A percentile compares a stretch with the other conserved stretches of the same genome.
phyloP scores from a whole-genome alignment of 2,888 invertebrate genomes.

The Gastrophysa polygoni region DNA sequence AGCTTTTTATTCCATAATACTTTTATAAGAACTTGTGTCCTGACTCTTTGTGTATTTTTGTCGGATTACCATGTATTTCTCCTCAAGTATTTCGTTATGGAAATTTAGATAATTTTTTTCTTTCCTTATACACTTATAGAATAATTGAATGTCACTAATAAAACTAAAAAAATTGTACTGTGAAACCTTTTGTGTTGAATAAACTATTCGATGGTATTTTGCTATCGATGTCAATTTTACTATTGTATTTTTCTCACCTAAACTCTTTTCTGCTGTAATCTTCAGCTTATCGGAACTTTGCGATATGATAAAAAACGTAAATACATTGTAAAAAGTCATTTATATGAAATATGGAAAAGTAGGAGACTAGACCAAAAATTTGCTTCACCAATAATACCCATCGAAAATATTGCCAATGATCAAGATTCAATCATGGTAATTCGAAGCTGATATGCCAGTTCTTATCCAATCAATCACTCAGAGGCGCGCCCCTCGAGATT shows the following conservation, averaged over 20 bases:
- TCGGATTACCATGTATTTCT: conserved; percentile 40
- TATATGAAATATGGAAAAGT: too few species aligned
- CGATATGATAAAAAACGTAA: too few species aligned
- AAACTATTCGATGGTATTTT: conserved; percentile 52
- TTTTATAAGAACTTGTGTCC: conserved; percentile 39
- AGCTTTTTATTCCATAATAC: conserved; percentile 38
- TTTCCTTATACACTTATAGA: conserved; percentile 53
- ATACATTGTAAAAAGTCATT: too few species aligned
- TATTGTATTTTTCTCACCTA: too few species aligned
- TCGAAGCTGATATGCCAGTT: too few species aligned
- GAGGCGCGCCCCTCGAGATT: too few species aligned
- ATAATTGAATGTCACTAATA: conserved; percentile 50
- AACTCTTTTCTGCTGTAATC: too few species aligned
- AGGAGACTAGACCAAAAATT: neutral
- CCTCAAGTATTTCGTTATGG: conserved; percentile 48
- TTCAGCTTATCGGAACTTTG: too few species aligned
- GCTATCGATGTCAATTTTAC: conserved; percentile 46
- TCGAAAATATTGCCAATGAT: too few species aligned
- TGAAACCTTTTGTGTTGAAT: conserved; percentile 46
- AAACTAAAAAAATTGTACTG: conserved; percentile 44
- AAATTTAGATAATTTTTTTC: conserved; percentile 44
- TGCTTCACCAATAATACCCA: too few species aligned
- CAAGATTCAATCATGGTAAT: too few species aligned
- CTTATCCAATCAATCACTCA: too few species aligned
- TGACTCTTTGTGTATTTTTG: conserved; percentile 34